Evolutionary conservation across 2,888 invertebrate species (phyloP), one percentile per base, ranked within the genome.

Genomic region (Campaea margaritaria): DNA sequence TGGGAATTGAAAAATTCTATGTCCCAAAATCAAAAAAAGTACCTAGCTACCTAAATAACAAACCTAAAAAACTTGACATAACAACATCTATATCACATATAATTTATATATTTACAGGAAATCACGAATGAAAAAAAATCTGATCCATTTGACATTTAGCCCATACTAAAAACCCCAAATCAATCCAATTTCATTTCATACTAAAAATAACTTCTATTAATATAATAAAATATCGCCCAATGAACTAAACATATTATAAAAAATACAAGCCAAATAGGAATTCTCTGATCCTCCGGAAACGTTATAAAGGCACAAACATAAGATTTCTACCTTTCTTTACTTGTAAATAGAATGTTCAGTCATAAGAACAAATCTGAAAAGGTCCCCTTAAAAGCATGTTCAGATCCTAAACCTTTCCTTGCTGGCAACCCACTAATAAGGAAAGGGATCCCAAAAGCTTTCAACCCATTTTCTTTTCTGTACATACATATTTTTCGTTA

Each of bases 341-440:
- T 64, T 52, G 56, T 58, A 56, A 65, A 59, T 58, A 64, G 59
- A 63, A 65, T 64, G 64, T 51, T 62, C 62, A 65, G 58, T 50
- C 65, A 64, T 63, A 64, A 64, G 67, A 67, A 64, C 63, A 61
- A 66, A 69, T 66, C 66, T 64, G 56, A 68, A 69, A 69, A 65
- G 67, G 67, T 64, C 56, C 44, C 52, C 5, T 48, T 63, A 63
- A 70, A 71, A 71, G 69, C 62, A 62, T 64, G 64, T 69, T 63
- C 59, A 62, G 62, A 67, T 66, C 65, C 61, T 62, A 62, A 60
- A 68, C 66, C 68, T 66, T 67, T 72, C 65, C 62, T 64, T 58
- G 58, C 48, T 43, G 49, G 54, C 56, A 62, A 62, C 54, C 58
- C 49, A 60, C 68, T 67, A 70, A 70, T 72, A 68, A 67, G 62